Base-by-base conservation (phyloP, 2,888 invertebrate species). In the Cetonia aurata region DNA sequence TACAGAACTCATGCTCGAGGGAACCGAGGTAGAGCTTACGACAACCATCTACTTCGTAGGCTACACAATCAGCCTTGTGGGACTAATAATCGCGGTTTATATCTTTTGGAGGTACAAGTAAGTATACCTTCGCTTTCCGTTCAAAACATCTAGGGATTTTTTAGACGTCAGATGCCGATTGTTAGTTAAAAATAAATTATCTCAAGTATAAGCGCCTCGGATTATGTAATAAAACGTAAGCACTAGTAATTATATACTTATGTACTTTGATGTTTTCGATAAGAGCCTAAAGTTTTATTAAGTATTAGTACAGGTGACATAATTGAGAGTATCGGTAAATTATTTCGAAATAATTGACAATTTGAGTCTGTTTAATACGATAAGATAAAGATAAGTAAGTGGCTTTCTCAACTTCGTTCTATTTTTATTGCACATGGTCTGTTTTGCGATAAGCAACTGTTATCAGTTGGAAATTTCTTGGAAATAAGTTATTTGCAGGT, bases 91-190 rank as follows among this genome's bases (percentile, higher is more conserved):
- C 65, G 95, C 96, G 42, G 91, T 96, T 75, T 89, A 90, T 83
- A 94, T 96, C 75, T 95, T 96, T 85, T 86, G 93, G 76, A 93
- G 93, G 82, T 96, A 93, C 88, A 95, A 95, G 95, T 95, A 85
- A 91, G 92, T 33, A 31, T 59, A 44, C 12, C n/a, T 6, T 6
- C 33, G 33, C 6, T 3, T 6, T 33, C 6, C 6, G 33, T 33
- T 33, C 4, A 6, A 6, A 33, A 6, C 3, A 6, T 33, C 4
- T 6, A 33, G 33, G 33, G 6, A 33, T 6, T 33, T 33, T 6
- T 3, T 6, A 33, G n/a, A n/a, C n/a, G n/a, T n/a, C n/a, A n/a
- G n/a, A n/a, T n/a, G n/a, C n/a, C n/a, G n/a, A 25, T 25, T 25
- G 25, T 25, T 1, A 25, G 4, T 4, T 25, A 25, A 25, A 25